Conservation (phyloP, 1,140 invertebrate genomes). For the Hydropsyche tenuis region DNA sequence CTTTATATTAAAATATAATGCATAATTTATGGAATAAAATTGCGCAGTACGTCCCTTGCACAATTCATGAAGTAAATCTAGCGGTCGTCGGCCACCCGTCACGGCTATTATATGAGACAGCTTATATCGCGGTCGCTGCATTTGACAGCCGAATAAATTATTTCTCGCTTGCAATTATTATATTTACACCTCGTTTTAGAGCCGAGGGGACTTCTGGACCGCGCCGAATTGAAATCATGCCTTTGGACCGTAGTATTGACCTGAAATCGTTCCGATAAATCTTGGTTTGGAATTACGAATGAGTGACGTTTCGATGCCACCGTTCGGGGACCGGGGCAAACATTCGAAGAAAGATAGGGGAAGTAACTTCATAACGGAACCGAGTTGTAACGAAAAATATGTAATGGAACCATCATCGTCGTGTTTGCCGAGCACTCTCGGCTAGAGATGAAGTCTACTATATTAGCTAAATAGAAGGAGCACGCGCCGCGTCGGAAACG, state of each 20-base stretch:
- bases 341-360: slow-evolving; percentile 33
- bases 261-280: slow-evolving; percentile 4
- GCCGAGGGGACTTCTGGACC: neutral
- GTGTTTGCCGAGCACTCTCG: slow-evolving; percentile 37
- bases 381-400: slow-evolving; percentile 37
- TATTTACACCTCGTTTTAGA: slow-evolving; percentile 23
- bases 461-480: slow-evolving; percentile 35
- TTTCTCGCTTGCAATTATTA: slow-evolving; percentile 32
- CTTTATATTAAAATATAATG: too few species aligned
- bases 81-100: slow-evolving; percentile 28
- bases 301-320: neutral
- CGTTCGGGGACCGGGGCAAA: slow-evolving; percentile 15
- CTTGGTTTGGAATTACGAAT: neutral
- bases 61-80: slow-evolving; percentile 10
- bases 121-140: slow-evolving; percentile 38
- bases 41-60: slow-evolving; percentile 17
- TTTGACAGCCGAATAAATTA: slow-evolving; percentile 35
- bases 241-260: too few species aligned
- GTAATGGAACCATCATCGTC: slow-evolving; percentile 33
- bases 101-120: slow-evolving; percentile 44
- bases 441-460: slow-evolving; percentile 23
- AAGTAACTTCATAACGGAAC: slow-evolving; percentile 31
- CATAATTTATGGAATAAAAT: neutral
- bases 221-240: too few species aligned
- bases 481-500: neutral